Conservation (phyloP, 2,797 vertebrate genomes). For the Austrolebias charrua region DNA sequence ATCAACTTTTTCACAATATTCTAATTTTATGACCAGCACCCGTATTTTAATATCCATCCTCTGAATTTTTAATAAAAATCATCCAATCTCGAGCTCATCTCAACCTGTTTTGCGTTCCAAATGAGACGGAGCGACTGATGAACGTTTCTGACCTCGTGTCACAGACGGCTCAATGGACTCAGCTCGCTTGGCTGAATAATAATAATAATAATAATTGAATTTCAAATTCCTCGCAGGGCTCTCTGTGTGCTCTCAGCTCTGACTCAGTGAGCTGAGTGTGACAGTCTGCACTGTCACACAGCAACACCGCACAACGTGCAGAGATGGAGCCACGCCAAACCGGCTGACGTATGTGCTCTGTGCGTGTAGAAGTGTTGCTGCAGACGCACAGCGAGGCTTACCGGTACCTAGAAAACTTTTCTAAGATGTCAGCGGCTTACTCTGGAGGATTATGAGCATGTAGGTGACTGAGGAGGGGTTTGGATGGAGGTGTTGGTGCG, state of each 20-base stretch:
- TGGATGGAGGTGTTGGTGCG: constrained; percentile 1
- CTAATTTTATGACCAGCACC: too few relatives aligned
- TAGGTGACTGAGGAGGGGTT: constrained; percentile 3
- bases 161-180: constrained; percentile 16
- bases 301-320: constrained; percentile 44
- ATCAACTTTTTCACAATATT: too few relatives aligned
- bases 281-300: constrained; percentile 47
- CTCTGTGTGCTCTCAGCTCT: constrained; percentile 24
- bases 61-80: neutral
- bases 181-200: too few relatives aligned
- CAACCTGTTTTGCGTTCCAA: constrained; percentile 27
- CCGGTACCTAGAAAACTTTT: constrained; percentile 22
- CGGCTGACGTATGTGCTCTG: constrained; percentile 58
- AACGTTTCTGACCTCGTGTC: constrained; percentile 37
- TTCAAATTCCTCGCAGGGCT: constrained; percentile 37
- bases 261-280: constrained; percentile 31
- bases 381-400: constrained; percentile 37
- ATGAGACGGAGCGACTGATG: constrained; percentile 19
- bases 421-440: constrained; percentile 3
- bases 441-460: constrained; percentile 14
- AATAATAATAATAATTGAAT: constrained; percentile 39
- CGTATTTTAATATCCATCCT: too few relatives aligned
- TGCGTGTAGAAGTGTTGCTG: constrained; percentile 25
- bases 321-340: constrained; percentile 23
- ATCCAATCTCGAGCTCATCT: constrained; percentile 38